Base-by-base conservation (phyloP, 2,888 invertebrate species). In the Oxytorus armatus region DNA sequence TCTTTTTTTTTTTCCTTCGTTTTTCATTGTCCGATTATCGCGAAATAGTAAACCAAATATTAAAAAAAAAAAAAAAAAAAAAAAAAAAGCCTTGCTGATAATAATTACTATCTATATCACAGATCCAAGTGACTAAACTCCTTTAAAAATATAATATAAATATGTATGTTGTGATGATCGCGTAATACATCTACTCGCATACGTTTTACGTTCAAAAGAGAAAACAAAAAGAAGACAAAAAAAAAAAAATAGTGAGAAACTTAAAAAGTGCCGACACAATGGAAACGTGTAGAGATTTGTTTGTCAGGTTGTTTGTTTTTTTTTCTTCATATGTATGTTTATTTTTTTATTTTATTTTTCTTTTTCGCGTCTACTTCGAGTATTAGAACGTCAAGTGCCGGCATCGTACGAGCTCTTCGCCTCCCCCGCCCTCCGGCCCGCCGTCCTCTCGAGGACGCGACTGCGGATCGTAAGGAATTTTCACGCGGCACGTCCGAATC, bases 91-190 rank as follows among this genome's bases (percentile, higher is more conserved):
- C 85, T 91, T 89, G 90, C 90, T 90, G 92, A 90, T 84, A 89
- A 92, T 91, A 92, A 92, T 92, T 92, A 92, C 92, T 92, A 92
- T 90, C 92, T 92, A 92, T 92, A 92, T 92, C 92, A 92, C 92
- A 92, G 92, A 92, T 91, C 87, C 91, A 92, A 91, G 91, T 92
- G 92, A 92, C 92, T 92, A 92, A 87, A 92, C 90, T 91, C 88
- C 89, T 92, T 92, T 90, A 90, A 92, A 91, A 91, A 92, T 91
- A 91, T 91, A 91, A 90, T 88, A 89, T 89, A 89, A 89, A 89
- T 89, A 89, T 88, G 86, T 85, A 83, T 85, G 86, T 85, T 85
- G 88, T 88, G 87, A 88, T 88, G 88, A 88, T 88, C 85, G 88
- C 86, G 88, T 85, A 88, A 87, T 87, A 86, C 86, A 87, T 87